Percentiles rank a stretch among this genome's conserved stretches.
Conservation (phyloP, 1,140 invertebrate species). For the Apis laboriosa region DNA sequence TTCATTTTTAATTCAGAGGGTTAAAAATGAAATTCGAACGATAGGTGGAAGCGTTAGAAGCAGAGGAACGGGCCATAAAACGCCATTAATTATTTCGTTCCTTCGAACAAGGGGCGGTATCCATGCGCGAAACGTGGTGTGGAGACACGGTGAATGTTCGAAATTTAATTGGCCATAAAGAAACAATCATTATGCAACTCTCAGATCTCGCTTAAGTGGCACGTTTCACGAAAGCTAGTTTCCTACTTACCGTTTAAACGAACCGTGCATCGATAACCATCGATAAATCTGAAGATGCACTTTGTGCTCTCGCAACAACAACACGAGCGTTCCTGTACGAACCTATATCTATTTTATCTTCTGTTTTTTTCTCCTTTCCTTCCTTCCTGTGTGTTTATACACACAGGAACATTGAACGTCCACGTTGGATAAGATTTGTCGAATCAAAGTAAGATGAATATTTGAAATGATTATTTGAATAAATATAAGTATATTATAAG, state of each 20-base stretch:
- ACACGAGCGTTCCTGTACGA: not conserved
- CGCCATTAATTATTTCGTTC: constrained; percentile 33
- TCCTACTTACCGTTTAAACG: constrained; percentile 38
- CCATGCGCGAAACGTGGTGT: not conserved
- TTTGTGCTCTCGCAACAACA: constrained; percentile 22
- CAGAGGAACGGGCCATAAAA: not conserved
- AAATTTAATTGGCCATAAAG: constrained; percentile 51
- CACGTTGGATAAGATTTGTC: too few species aligned
- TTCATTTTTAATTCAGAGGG: too few species aligned
- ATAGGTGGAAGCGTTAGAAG: not conserved
- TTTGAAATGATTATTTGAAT: too few species aligned
- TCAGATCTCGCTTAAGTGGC: constrained; percentile 24
- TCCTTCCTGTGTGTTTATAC: too few species aligned
- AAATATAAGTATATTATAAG: too few species aligned
- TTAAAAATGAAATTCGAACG: not conserved
- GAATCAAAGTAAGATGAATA: too few species aligned
- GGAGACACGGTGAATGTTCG: not conserved
- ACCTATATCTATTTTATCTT: not conserved
- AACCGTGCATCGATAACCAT: constrained; percentile 40
- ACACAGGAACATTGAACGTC: too few species aligned
- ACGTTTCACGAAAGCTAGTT: constrained; percentile 23
- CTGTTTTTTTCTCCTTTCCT: not conserved
- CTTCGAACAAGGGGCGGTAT: not conserved
- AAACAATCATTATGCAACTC: constrained; percentile 42
- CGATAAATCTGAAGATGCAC: constrained; percentile 41